Evolutionary conservation across 2,797 vertebrate genomes (phyloP).

Genomic region (Amniataba percoides): DNA sequence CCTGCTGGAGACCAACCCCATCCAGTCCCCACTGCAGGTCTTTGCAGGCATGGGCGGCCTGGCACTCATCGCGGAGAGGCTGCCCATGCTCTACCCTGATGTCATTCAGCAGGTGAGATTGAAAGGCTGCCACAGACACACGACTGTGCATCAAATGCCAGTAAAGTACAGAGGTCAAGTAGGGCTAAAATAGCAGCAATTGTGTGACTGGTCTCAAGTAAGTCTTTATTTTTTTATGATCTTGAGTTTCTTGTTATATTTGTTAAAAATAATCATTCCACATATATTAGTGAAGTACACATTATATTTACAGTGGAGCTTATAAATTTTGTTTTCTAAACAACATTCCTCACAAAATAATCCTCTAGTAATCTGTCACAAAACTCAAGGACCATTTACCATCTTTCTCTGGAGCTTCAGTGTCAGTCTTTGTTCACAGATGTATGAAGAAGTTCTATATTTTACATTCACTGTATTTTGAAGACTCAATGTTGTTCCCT

Average conservation of each 20-base stretch:
- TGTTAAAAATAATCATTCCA: neutral
- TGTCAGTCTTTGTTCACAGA: neutral
- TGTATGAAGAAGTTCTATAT: neutral
- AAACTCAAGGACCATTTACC: neutral
- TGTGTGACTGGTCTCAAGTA: too few relatives aligned
- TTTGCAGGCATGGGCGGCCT: conserved; percentile 98
- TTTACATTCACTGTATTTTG: neutral
- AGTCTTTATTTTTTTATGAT: neutral
- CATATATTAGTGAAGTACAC: neutral
- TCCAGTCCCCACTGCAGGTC: conserved; percentile 98
- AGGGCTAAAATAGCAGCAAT: too few relatives aligned
- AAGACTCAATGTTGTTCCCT: conserved; percentile 2
- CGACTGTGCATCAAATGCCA: neutral
- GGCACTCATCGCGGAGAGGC: conserved; percentile 96
- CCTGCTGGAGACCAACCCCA: conserved; percentile 94
- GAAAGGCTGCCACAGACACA: neutral
- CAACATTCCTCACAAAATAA: neutral
- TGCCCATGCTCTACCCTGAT: conserved; percentile 98
- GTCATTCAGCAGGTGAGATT: conserved; percentile 95
- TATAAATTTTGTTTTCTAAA: neutral
- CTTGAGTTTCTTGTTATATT: neutral
- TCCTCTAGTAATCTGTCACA: too few relatives aligned
- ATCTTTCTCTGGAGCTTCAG: neutral
- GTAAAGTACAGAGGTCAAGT: neutral
- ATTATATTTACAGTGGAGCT: neutral